Evolutionary conservation across 1,140 invertebrate species (phyloP), one percentile per base, ranked within the genome.

Genomic region (Tetramorium alpestre): DNA sequence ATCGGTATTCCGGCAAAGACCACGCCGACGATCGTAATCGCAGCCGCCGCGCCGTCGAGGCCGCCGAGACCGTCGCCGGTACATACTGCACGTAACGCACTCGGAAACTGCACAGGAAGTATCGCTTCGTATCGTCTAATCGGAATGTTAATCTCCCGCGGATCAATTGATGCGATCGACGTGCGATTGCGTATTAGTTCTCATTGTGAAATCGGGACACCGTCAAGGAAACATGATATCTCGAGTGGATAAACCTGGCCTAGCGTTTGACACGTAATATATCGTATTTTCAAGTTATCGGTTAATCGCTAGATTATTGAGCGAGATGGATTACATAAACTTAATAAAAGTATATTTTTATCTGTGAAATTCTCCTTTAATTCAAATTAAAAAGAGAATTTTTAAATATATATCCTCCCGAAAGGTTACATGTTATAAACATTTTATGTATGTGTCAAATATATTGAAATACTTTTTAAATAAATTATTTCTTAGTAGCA

Each of bases 1-100:
- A 89, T 87, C 87, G 86, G 88, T 91, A 87, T 82, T 69, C 85
- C 44, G 69, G 44, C 70, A 90, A 90, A 89, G 62, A 84, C 54
- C 22, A 70, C 87, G 76, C 87, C 88, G 60, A 86, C 62, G 62
- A 84, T 84, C 54, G 54, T 84, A 75, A 84, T 75, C 69, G 54
- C 69, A 49, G 77, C n/a, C 77, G 77, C 38, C 64, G 60, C 77
- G 77, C 38, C 64, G 60, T 41, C 62, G 67, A 81, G 78, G 80
- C 69, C 67, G 54, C 49, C 80, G 44, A 69, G 65, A 47, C 77
- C 64, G 64, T 81, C 28, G 28, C 47, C 18, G 56, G 73, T 47
- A 6, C 56, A 62, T 62, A 16, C 54, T n/a, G 33, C 64, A 70
- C 51, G 67, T 82, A 82, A 84, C 69, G 54, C 80, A 54, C 69